Evolutionary conservation across 2,888 invertebrate species (phyloP).

Genomic region (Itoplectis maculator): DNA sequence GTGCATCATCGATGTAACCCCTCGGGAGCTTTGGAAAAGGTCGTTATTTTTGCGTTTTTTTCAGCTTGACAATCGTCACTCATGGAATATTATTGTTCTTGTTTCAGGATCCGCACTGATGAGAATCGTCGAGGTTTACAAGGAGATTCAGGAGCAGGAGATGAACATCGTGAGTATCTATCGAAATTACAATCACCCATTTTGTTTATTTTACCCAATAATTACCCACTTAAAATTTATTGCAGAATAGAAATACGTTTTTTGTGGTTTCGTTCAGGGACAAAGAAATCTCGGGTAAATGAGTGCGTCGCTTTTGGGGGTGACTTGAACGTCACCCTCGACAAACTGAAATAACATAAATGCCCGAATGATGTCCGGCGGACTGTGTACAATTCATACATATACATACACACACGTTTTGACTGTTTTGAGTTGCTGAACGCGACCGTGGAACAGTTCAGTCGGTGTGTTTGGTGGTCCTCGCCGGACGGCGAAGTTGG

Average conservation of each 20-base stretch:
- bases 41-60: no score
- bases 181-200: background rate
- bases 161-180: constrained; percentile 94
- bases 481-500: constrained; percentile 55
- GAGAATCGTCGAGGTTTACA: constrained; percentile 97
- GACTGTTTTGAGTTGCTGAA: constrained; percentile 61
- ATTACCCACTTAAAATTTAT: no score
- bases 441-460: constrained; percentile 45
- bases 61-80: no score
- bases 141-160: constrained; percentile 97
- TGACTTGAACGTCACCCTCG: background rate
- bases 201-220: no score
- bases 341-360: constrained; percentile 4
- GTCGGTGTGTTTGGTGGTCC: constrained; percentile 53
- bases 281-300: background rate
- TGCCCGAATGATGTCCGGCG: background rate
- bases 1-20: background rate
- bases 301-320: background rate
- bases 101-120: constrained; percentile 94
- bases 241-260: background rate
- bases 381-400: background rate
- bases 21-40: background rate
- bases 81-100: constrained; percentile 73
- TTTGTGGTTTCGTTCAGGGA: background rate
- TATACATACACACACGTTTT: constrained; percentile 48